These are phyloP conservation scores for Mus minutoides DNA, from an alignment of 2,797 vertebrate genomes.

Conservation along the genomic window DNA sequence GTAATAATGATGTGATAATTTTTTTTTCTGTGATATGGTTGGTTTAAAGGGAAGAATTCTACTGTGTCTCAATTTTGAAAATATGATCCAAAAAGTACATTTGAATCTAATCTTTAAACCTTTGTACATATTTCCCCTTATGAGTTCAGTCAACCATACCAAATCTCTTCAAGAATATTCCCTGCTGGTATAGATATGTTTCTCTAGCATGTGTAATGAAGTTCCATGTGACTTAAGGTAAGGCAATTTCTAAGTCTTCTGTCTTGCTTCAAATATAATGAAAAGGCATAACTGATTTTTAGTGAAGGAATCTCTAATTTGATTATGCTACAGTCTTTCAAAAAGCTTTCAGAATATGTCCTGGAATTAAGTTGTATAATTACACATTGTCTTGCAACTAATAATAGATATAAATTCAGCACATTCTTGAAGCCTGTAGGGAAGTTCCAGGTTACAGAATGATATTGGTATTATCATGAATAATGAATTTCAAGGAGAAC, in stretches of 20 bases:
- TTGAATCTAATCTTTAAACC: slow-evolving; percentile 63
- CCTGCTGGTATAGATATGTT: slow-evolving; percentile 1
- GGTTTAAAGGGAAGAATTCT: slow-evolving; percentile 23
- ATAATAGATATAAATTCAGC: slow-evolving; percentile 40
- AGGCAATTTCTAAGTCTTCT: slow-evolving; percentile 11
- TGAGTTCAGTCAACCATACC: slow-evolving; percentile 61
- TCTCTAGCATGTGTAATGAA: slow-evolving; percentile 67
- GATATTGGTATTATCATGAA: slow-evolving; percentile 41
- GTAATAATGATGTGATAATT: not conserved
- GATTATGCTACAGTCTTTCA: slow-evolving; percentile 37
- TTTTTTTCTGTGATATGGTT: not conserved
- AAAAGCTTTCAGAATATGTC: slow-evolving; percentile 42
- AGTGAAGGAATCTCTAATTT: slow-evolving; percentile 63
- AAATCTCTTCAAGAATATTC: slow-evolving; percentile 52
- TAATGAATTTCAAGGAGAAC: not conserved
- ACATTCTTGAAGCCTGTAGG: slow-evolving; percentile 31
- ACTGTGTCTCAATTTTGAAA: not conserved
- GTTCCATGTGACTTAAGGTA: slow-evolving; percentile 47
- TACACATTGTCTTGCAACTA: slow-evolving; percentile 57
- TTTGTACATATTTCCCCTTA: slow-evolving; percentile 38
- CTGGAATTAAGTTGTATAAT: slow-evolving; percentile 34
- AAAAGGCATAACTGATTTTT: slow-evolving; percentile 64
- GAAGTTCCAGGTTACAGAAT: not conserved
- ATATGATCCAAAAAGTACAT: slow-evolving; percentile 57
- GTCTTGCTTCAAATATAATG: slow-evolving; percentile 55